phyloP scores from a whole-genome alignment of 2,797 vertebrate genomes.

The Chaunax sp. region DNA sequence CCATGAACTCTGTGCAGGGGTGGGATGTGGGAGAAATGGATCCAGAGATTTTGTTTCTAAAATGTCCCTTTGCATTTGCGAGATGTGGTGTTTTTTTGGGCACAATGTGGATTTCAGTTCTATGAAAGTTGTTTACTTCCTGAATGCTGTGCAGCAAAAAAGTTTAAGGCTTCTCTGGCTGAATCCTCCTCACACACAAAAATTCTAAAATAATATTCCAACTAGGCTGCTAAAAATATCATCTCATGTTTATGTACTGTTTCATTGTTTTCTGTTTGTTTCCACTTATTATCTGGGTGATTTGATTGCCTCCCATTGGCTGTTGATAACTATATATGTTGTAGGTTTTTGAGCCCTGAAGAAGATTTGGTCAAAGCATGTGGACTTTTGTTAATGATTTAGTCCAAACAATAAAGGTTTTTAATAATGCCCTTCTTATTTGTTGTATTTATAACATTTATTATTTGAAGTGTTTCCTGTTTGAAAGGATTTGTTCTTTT shows the following conservation, averaged over 20 bases:
- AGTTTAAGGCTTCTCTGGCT: constrained; percentile 19
- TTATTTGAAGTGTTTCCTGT: not conserved
- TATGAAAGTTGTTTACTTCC: not conserved
- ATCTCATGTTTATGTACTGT: not conserved
- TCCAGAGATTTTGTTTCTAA: too few species aligned
- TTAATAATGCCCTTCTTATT: too few species aligned
- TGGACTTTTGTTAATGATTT: not conserved
- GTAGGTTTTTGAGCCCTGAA: not conserved
- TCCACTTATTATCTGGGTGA: not conserved
- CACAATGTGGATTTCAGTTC: constrained; percentile 7
- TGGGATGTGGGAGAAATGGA: too few species aligned
- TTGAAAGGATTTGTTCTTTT: not conserved
- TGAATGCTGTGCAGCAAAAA: not conserved
- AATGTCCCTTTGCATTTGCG: too few species aligned
- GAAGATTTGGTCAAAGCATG: not conserved
- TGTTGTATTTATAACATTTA: not conserved
- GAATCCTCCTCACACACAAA: not conserved
- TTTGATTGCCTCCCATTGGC: not conserved
- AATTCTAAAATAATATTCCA: constrained; percentile 5
- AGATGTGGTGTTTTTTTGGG: not conserved
- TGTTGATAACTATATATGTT: not conserved
- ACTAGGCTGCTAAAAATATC: not conserved
- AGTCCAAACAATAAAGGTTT: not conserved
- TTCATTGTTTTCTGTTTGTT: not conserved
- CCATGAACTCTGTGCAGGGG: too few species aligned